These are phyloP conservation scores for Eulithis testata DNA, from an alignment of 2,888 invertebrate genomes.

Conservation along the genomic window DNA sequence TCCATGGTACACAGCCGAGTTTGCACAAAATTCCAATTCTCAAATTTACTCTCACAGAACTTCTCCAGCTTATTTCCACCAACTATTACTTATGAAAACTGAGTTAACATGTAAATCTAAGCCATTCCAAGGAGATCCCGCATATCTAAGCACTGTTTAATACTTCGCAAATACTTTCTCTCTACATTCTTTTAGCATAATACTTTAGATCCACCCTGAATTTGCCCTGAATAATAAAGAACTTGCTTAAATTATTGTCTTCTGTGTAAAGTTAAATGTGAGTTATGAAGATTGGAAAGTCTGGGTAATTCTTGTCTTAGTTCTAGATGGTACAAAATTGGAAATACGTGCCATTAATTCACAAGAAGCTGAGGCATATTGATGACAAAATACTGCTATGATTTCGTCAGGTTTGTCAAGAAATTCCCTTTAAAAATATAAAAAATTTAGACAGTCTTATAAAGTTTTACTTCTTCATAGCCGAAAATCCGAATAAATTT, in stretches of 20 bases:
- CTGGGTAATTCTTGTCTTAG: conserved; percentile 18
- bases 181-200: conserved; percentile 46
- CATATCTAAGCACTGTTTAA: conserved; percentile 62
- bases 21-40: conserved; percentile 58
- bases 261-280: conserved; percentile 35
- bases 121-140: conserved; percentile 62
- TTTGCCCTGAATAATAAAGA: conserved; percentile 49
- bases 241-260: conserved; percentile 35
- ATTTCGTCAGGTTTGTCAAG: neutral
- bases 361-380: neutral
- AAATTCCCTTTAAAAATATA: conserved; percentile 11
- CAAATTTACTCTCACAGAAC: conserved; percentile 67
- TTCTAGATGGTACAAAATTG: conserved; percentile 13
- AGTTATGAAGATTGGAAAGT: conserved; percentile 40
- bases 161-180: conserved; percentile 56
- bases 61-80: conserved; percentile 67
- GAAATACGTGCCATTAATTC: conserved; percentile 11
- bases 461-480: conserved; percentile 19
- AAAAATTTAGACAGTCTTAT: conserved; percentile 10
- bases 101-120: conserved; percentile 80
- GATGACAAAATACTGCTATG: neutral
- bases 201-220: conserved; percentile 49
- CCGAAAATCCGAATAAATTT: conserved; percentile 38
- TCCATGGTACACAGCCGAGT: conserved; percentile 19
- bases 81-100: conserved; percentile 77